These are phyloP conservation scores for Perdita meconis DNA, from an alignment of 2,888 invertebrate genomes.

Conservation along the genomic window DNA sequence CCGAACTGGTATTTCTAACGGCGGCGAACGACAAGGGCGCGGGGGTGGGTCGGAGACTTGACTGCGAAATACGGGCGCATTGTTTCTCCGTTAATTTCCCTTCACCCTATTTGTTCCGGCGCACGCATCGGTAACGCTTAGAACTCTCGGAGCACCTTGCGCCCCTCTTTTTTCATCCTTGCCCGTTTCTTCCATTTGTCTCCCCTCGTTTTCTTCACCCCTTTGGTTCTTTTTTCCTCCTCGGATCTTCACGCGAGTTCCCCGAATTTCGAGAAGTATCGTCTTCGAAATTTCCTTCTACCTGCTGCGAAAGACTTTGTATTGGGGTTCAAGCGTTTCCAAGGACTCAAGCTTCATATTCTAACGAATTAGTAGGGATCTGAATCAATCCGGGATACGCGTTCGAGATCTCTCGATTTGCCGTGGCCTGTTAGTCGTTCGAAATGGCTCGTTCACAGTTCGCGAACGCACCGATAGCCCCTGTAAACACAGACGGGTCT, in stretches of 20 bases:
- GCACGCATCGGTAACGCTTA: slow-evolving; percentile 23
- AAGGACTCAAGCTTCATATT: no score
- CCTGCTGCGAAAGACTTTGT: no score
- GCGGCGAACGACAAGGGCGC: slow-evolving; percentile 11
- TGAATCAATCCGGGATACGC: background rate
- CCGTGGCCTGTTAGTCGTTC: slow-evolving; percentile 26
- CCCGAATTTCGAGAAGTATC: no score
- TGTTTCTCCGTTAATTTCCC: slow-evolving; percentile 58
- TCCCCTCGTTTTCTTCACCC: slow-evolving; percentile 5
- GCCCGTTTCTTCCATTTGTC: slow-evolving; percentile 35
- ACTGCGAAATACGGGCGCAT: slow-evolving; percentile 36
- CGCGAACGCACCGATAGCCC: slow-evolving; percentile 20
- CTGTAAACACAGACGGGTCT: slow-evolving; percentile 56
- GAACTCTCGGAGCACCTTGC: background rate
- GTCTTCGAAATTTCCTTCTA: no score
- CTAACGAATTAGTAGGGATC: no score
- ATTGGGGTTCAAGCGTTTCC: no score
- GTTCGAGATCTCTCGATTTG: background rate
- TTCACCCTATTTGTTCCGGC: slow-evolving; percentile 42
- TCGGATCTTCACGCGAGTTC: no score
- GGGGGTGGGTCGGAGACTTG: background rate
- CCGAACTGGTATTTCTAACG: slow-evolving; percentile 36
- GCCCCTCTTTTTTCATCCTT: background rate
- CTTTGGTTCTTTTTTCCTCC: background rate
- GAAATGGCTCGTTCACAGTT: slow-evolving; percentile 35